These are phyloP conservation scores for Amphiprion ocellaris DNA, from an alignment of 2,113 vertebrate species.

Conservation along the genomic window DNA sequence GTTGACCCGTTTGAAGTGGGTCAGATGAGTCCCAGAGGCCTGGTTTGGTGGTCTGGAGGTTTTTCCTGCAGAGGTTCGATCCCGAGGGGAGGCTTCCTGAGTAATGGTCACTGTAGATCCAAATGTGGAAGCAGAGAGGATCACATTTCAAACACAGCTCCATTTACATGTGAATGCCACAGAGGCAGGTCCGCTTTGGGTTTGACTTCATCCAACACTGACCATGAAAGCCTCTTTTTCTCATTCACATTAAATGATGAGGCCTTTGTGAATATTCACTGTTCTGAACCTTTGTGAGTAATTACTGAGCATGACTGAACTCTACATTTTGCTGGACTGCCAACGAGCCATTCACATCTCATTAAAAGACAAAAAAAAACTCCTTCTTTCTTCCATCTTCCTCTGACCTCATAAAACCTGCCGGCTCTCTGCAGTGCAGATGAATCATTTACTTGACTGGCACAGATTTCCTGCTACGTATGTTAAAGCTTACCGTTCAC, in stretches of 20 bases:
- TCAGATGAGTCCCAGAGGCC: conserved; percentile 22
- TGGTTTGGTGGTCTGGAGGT: conserved; percentile 9
- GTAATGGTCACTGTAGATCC: conserved; percentile 11
- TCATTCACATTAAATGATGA: too few relatives aligned
- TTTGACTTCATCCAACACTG: too few relatives aligned
- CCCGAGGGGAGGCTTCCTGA: neutral
- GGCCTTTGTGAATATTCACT: too few relatives aligned
- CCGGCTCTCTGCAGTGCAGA: neutral
- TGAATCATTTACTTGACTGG: conserved; percentile 29
- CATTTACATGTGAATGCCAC: conserved; percentile 10
- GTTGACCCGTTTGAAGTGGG: conserved; percentile 35
- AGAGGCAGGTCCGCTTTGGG: neutral
- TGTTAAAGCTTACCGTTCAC: neutral
- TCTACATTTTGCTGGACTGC: neutral
- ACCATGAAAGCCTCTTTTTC: neutral
- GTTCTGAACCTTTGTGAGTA: neutral
- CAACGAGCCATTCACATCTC: conserved; percentile 6
- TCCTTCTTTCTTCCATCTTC: neutral
- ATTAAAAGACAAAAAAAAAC: neutral
- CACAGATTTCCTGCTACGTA: neutral
- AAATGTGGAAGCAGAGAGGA: conserved; percentile 27
- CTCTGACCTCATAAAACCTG: neutral
- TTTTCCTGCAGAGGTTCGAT: conserved; percentile 11
- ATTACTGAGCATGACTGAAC: conserved; percentile 2
- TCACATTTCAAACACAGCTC: conserved; percentile 44